A percentile compares a stretch with the other conserved stretches of the same genome.
These are phyloP conservation scores for Hydropotes inermis DNA, from an alignment of 2,113 vertebrate species.

Conservation along the genomic window DNA sequence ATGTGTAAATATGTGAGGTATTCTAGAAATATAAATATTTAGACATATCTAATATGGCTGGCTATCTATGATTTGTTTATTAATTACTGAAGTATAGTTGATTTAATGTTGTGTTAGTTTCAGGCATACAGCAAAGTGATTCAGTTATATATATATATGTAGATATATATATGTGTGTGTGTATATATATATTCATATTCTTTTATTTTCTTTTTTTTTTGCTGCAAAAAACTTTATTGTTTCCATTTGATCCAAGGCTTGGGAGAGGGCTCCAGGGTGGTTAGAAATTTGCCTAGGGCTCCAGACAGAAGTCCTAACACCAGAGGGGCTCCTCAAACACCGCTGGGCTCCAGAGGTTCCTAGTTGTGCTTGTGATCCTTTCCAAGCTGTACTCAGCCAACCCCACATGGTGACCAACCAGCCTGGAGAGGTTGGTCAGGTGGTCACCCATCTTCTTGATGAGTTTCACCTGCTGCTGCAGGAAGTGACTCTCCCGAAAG, in stretches of 20 bases:
- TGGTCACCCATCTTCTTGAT: background rate
- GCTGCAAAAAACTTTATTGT: background rate
- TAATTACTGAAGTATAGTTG: background rate
- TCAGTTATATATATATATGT: background rate
- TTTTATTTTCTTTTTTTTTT: background rate
- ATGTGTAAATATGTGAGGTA: background rate
- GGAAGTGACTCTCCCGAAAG: background rate
- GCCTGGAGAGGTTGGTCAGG: background rate
- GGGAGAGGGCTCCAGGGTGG: background rate
- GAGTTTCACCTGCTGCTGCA: background rate
- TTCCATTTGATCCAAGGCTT: background rate
- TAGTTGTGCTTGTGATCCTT: background rate
- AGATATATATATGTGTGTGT: background rate
- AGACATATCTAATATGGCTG: background rate
- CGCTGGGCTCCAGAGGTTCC: background rate
- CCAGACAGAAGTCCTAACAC: background rate
- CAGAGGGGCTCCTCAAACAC: background rate
- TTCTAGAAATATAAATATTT: background rate
- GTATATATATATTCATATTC: background rate
- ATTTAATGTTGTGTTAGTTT: background rate
- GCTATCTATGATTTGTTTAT: background rate
- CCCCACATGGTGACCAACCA: background rate
- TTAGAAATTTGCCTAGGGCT: background rate
- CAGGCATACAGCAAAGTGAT: background rate
- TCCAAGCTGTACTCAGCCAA: background rate